Conservation (phyloP, 2,797 vertebrate genomes). For the Nannoperca australis region DNA sequence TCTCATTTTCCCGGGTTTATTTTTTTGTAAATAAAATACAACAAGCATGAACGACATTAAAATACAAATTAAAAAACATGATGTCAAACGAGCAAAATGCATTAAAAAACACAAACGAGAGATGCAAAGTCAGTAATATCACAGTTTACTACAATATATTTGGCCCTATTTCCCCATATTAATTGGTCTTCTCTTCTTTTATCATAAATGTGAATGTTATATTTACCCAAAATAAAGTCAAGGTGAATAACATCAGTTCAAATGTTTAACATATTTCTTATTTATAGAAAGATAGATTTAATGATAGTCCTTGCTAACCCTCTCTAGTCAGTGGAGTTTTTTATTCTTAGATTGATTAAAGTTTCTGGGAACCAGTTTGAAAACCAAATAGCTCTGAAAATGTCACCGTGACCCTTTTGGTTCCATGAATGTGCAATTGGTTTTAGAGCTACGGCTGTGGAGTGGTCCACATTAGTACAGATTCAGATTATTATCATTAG, state of each 20-base stretch:
- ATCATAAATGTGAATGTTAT: background rate
- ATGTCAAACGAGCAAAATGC: background rate
- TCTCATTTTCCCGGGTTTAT: background rate
- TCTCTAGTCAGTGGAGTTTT: background rate
- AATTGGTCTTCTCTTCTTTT: background rate
- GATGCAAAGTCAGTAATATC: background rate
- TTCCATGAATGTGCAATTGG: constrained; percentile 15
- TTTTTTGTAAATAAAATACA: background rate
- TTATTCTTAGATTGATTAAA: background rate
- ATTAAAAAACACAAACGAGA: background rate
- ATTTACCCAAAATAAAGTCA: background rate
- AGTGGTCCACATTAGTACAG: constrained; percentile 18
- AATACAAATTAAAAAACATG: no score
- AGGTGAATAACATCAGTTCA: no score
- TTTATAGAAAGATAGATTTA: background rate
- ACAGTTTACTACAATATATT: background rate
- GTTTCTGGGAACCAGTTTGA: constrained; percentile 1
- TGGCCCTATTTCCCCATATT: background rate
- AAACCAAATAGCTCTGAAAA: constrained; percentile 11
- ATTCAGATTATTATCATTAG: constrained; percentile 30
- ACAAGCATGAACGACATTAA: background rate
- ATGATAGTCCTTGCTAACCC: background rate
- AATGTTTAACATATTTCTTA: background rate
- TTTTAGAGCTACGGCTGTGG: constrained; percentile 30
- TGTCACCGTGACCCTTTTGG: constrained; percentile 6